These are phyloP conservation scores for Drosophila mulleri DNA, from an alignment of 2,888 invertebrate genomes.

Conservation along the genomic window DNA sequence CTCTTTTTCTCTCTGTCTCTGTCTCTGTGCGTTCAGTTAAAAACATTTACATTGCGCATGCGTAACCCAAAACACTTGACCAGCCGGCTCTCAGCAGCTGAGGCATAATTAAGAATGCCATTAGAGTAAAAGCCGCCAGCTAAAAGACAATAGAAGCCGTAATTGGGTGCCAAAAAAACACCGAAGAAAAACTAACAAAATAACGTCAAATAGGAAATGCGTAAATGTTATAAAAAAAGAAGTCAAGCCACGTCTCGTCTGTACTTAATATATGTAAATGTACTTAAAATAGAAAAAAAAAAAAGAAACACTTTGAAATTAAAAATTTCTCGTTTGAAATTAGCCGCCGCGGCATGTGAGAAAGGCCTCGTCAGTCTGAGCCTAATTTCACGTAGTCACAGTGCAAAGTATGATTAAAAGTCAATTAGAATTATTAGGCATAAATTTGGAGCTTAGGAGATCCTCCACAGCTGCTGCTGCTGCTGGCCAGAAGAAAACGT, in stretches of 20 bases:
- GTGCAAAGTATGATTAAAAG: constrained; percentile 48
- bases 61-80: constrained; percentile 47
- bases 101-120: constrained; percentile 64
- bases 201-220: constrained; percentile 33
- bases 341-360: constrained; percentile 33
- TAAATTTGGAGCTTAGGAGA: constrained; percentile 41
- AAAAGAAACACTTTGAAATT: constrained; percentile 14
- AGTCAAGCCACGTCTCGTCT: not conserved
- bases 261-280: constrained; percentile 45
- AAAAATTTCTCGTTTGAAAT: constrained; percentile 43
- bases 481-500: constrained; percentile 1
- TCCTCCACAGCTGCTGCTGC: constrained; percentile 1
- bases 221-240: constrained; percentile 6
- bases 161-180: constrained; percentile 55
- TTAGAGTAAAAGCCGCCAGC: constrained; percentile 43
- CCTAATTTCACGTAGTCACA: constrained; percentile 10
- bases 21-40: constrained; percentile 7
- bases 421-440: constrained; percentile 57
- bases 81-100: constrained; percentile 14
- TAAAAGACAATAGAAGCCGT: constrained; percentile 39
- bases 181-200: constrained; percentile 6
- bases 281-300: constrained; percentile 24
- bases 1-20: not conserved
- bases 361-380: constrained; percentile 12
- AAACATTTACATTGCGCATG: constrained; percentile 62